phyloP scores from a whole-genome alignment of 2,113 vertebrate species.

The Protobothrops mucrosquamatus region DNA sequence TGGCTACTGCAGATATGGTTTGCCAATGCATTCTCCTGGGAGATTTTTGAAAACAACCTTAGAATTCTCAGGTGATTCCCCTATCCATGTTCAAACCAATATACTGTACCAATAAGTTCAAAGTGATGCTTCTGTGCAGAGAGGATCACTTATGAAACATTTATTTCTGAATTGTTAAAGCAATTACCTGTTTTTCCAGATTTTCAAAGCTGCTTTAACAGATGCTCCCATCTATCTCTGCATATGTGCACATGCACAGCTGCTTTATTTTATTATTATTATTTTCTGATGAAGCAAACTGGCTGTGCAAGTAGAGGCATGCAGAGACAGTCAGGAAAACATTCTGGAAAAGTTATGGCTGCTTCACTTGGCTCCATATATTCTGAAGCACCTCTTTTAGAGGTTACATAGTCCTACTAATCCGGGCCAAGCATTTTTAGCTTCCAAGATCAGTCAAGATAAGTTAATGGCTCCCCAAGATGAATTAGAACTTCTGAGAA shows the following conservation, averaged over 20 bases:
- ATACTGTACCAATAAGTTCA: neutral
- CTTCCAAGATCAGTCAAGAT: neutral
- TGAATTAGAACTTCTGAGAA: neutral
- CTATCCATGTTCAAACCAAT: neutral
- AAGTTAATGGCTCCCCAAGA: neutral
- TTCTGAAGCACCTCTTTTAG: neutral
- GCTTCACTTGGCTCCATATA: neutral
- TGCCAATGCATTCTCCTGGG: neutral
- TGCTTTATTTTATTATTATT: neutral
- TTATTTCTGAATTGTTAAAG: neutral
- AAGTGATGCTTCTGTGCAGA: neutral
- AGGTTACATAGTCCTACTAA: neutral
- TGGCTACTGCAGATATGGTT: neutral
- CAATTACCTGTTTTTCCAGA: neutral
- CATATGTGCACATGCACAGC: neutral
- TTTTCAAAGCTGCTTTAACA: neutral
- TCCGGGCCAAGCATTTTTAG: neutral
- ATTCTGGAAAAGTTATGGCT: neutral
- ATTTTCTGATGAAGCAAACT: neutral
- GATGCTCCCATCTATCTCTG: neutral
- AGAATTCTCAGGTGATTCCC: neutral
- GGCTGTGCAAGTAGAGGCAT: neutral
- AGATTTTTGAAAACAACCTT: neutral
- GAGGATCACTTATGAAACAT: neutral
- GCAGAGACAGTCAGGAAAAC: neutral